Evolutionary conservation across 2,797 vertebrate genomes (phyloP).

Genomic region (Ciconia nigra): DNA sequence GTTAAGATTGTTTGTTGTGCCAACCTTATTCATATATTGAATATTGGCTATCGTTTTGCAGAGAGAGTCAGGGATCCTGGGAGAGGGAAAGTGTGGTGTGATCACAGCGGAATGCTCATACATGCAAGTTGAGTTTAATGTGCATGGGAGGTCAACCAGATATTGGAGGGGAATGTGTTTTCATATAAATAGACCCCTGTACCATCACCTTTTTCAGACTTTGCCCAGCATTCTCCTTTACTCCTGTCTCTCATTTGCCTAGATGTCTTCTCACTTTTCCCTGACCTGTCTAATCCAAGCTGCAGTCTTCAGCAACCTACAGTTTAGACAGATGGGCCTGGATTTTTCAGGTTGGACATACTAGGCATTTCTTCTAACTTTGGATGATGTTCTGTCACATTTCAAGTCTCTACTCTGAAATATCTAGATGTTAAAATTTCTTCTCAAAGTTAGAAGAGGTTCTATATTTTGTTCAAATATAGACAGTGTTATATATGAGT

Average conservation of each 20-base stretch:
- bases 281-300: not conserved
- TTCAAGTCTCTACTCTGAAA: not conserved
- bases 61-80: not conserved
- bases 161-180: not conserved
- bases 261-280: not conserved
- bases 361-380: not conserved
- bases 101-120: not conserved
- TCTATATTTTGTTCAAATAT: not conserved
- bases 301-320: not conserved
- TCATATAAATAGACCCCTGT: not conserved
- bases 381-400: not conserved
- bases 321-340: not conserved
- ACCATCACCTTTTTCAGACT: not conserved
- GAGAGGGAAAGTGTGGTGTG: not conserved
- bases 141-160: not conserved
- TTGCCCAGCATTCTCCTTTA: not conserved
- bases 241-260: not conserved
- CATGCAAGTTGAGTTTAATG: not conserved
- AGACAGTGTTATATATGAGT: not conserved
- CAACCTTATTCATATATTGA: not conserved
- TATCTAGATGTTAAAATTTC: not conserved
- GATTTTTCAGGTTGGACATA: not conserved
- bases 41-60: not conserved
- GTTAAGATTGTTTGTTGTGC: not conserved
- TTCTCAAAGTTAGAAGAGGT: not conserved